Evolutionary conservation across 2,113 vertebrate species (phyloP).

Genomic region (Dasyprocta punctata): DNA sequence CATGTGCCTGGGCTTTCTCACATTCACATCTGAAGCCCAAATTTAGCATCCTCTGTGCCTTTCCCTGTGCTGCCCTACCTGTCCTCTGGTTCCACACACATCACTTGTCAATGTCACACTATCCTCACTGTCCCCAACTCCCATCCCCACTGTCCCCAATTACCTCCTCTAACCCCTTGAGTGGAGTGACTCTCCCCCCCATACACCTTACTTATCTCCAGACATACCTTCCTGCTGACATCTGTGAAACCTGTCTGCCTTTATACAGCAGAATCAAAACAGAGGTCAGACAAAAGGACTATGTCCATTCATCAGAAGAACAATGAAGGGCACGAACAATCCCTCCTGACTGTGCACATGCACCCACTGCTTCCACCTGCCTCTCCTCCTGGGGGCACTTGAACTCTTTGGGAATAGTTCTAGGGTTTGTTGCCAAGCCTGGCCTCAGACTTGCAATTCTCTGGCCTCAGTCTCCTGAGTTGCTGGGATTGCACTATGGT

Average conservation of each 20-base stretch:
- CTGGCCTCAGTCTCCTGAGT: background rate
- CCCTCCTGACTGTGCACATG: accelerated
- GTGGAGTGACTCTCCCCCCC: background rate
- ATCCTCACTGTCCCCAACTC: background rate
- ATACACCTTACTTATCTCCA: background rate
- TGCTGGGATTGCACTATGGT: background rate
- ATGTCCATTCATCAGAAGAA: accelerated
- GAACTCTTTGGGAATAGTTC: background rate
- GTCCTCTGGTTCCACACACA: background rate
- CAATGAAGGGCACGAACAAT: background rate
- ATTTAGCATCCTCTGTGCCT: background rate
- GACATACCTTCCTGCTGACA: background rate
- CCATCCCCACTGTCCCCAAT: background rate
- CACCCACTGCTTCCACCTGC: accelerated
- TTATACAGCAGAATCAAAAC: background rate
- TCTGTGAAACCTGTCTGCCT: background rate
- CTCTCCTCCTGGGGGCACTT: background rate
- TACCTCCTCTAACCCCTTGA: background rate
- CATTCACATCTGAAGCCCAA: background rate
- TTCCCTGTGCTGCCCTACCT: background rate
- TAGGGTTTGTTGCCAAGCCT: background rate
- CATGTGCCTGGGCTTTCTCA: too few relatives aligned
- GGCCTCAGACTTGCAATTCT: background rate
- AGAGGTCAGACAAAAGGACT: background rate
- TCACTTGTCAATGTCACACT: background rate